These are phyloP conservation scores for Tetramorium simillimum DNA, from an alignment of 1,140 invertebrate species.

Conservation along the genomic window DNA sequence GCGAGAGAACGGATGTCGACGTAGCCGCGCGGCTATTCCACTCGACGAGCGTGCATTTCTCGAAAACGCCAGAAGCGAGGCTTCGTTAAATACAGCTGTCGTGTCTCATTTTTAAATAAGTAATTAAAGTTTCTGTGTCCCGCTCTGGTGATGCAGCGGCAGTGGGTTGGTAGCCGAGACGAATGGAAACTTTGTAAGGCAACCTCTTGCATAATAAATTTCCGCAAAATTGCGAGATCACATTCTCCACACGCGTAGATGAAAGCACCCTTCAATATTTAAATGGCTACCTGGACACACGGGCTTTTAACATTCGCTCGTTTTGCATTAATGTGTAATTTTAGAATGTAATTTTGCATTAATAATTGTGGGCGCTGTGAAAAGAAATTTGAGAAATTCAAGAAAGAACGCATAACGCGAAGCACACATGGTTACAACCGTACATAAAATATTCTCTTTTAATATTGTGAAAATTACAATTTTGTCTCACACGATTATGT, in stretches of 20 bases:
- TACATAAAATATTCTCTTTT: not conserved
- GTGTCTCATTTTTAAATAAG: slow-evolving; percentile 45
- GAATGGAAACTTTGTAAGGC: not conserved
- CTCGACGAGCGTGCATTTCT: not conserved
- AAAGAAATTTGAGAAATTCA: not conserved
- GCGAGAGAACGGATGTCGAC: slow-evolving; percentile 29
- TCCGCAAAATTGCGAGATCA: not conserved
- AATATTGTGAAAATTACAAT: not conserved
- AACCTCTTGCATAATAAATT: slow-evolving; percentile 16
- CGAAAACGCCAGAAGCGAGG: not conserved
- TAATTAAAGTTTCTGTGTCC: not conserved
- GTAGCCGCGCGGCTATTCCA: slow-evolving; percentile 14
- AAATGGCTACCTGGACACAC: not conserved
- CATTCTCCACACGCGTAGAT: not conserved
- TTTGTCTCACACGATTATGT: not conserved
- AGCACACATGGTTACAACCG: not conserved
- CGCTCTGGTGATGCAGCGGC: not conserved
- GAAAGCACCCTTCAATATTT: not conserved
- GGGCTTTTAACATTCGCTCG: not conserved
- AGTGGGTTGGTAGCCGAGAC: not conserved
- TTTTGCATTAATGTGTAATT: not conserved
- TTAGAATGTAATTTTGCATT: not conserved
- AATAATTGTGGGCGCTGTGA: not conserved
- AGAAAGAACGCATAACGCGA: too few species aligned
- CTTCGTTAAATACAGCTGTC: slow-evolving; percentile 37